Percentiles rank a stretch among this genome's conserved stretches.
Evolutionary conservation across 1,140 invertebrate species (phyloP).

Genomic region (Portunus trituberculatus): DNA sequence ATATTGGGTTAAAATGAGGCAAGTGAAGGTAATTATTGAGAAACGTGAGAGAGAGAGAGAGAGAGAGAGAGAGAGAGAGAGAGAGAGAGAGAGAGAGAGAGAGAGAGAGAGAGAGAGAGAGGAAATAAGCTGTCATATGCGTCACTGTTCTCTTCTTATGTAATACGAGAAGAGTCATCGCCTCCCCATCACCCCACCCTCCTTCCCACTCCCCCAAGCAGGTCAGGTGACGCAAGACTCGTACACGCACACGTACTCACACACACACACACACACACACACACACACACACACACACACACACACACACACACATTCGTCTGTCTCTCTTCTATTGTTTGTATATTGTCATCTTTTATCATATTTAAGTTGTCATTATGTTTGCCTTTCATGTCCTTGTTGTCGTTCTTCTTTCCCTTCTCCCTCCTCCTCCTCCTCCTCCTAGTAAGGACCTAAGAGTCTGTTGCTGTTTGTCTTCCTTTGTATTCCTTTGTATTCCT

Average conservation of each 20-base stretch:
- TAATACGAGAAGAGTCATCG: neutral
- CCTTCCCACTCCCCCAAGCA: neutral
- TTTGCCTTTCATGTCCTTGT: neutral
- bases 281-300: too few species aligned
- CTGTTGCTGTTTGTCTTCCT: too few species aligned
- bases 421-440: too few species aligned
- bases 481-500: too few species aligned
- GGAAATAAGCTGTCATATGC: too few species aligned
- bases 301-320: too few species aligned
- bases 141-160: too few species aligned
- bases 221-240: too few species aligned
- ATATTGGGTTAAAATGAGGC: neutral
- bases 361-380: neutral
- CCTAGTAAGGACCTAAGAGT: too few species aligned
- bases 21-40: neutral
- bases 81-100: neutral
- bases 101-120: neutral
- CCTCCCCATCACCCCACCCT: neutral
- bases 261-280: too few species aligned
- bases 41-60: neutral
- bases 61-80: too few species aligned
- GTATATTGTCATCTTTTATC: neutral
- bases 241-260: too few species aligned
- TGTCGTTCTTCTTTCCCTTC: neutral
- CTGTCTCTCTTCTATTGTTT: neutral